phyloP scores from a whole-genome alignment of 2,797 vertebrate genomes.

The Etheostoma perlongum region DNA sequence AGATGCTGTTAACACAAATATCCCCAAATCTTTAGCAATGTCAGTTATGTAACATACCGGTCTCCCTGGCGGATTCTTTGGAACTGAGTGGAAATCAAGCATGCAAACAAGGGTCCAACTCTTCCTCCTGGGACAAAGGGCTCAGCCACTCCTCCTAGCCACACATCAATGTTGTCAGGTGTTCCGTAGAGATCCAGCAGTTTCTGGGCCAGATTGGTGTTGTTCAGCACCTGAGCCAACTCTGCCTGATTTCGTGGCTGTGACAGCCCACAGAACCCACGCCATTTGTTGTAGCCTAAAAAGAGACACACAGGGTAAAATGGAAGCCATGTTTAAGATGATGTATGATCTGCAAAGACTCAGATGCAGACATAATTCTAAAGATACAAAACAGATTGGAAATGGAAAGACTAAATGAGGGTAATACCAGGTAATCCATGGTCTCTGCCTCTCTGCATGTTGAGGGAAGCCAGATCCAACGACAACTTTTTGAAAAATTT shows the following conservation, averaged over 20 bases:
- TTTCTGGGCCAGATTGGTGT: slow-evolving; percentile 68
- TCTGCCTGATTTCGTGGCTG: slow-evolving; percentile 75
- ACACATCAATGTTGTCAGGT: slow-evolving; percentile 87
- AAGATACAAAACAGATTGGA: neutral
- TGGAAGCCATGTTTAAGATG: neutral
- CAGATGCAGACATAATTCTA: neutral
- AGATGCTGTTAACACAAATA: neutral
- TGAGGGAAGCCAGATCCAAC: slow-evolving; percentile 89
- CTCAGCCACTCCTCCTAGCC: slow-evolving; percentile 88
- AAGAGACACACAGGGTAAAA: neutral
- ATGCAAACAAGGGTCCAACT: slow-evolving; percentile 90
- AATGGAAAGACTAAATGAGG: neutral
- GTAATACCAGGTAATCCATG: slow-evolving; percentile 88
- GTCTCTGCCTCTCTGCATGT: slow-evolving; percentile 90
- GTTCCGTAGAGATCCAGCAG: slow-evolving; percentile 87
- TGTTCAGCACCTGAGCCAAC: slow-evolving; percentile 83
- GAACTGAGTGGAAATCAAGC: slow-evolving; percentile 90
- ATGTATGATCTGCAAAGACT: neutral
- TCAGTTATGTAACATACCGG: slow-evolving; percentile 74
- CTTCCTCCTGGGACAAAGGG: slow-evolving; percentile 85
- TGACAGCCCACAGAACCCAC: slow-evolving; percentile 88
- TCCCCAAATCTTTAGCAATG: neutral
- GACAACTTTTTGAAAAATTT: slow-evolving; percentile 65
- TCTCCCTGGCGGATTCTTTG: slow-evolving; percentile 87
- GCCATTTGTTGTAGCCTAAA: slow-evolving; percentile 92